A percentile compares a stretch with the other conserved stretches of the same genome.
These are phyloP conservation scores for Zonotrichia leucophrys DNA, from an alignment of 2,113 vertebrate genomes.

Conservation along the genomic window DNA sequence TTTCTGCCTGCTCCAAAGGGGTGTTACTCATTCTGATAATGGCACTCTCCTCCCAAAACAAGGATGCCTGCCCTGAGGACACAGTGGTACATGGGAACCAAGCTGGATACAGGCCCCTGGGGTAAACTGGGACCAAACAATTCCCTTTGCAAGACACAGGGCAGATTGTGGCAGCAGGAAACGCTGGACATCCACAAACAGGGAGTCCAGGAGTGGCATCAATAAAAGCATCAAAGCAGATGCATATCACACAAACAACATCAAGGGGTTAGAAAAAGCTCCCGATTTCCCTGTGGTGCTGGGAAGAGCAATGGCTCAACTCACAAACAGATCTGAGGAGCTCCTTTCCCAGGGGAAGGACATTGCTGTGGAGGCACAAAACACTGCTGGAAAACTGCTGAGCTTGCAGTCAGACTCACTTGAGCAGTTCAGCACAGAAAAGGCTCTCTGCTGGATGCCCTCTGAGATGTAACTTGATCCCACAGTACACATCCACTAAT, in stretches of 20 bases:
- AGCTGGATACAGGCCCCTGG: not conserved
- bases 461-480: conserved; percentile 19
- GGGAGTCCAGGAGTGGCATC: not conserved
- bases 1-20: not conserved
- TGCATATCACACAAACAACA: not conserved
- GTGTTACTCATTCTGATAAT: not conserved
- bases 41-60: not conserved
- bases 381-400: conserved; percentile 22
- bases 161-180: not conserved
- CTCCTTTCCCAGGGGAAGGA: not conserved
- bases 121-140: not conserved
- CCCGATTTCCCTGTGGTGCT: fast-evolving
- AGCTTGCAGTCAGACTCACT: not conserved
- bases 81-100: not conserved
- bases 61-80: not conserved
- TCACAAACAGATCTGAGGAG: not conserved
- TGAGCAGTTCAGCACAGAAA: not conserved
- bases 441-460: conserved; percentile 29
- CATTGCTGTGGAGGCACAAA: not conserved
- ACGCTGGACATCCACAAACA: not conserved
- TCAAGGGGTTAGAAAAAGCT: not conserved
- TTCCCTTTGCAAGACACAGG: not conserved
- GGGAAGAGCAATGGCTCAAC: not conserved
- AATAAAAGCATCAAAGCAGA: not conserved
- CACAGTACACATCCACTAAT: not conserved